phyloP scores from a whole-genome alignment of 2,113 vertebrate genomes.

The Cyprinus carpio region DNA sequence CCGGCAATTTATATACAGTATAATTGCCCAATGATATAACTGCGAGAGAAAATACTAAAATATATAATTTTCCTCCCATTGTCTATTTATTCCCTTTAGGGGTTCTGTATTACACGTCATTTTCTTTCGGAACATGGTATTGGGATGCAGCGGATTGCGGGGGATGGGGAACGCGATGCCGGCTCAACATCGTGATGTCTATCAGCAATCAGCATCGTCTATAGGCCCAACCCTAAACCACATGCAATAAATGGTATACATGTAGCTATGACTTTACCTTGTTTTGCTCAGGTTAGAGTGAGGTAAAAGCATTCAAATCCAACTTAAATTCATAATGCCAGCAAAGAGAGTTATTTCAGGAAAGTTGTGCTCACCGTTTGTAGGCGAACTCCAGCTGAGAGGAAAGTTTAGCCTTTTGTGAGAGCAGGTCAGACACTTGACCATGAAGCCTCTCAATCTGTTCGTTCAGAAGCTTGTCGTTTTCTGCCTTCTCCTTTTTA shows the following conservation, averaged over 20 bases:
- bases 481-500: slow-evolving; percentile 93
- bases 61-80: too few species aligned
- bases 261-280: background rate
- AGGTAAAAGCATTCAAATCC: background rate
- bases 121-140: too few species aligned
- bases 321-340: background rate
- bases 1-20: too few species aligned
- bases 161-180: too few species aligned
- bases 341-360: background rate
- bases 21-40: too few species aligned
- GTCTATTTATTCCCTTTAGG: too few species aligned
- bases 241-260: background rate
- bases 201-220: too few species aligned
- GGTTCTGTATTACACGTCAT: too few species aligned
- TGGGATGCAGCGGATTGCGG: too few species aligned
- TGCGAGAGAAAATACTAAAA: too few species aligned
- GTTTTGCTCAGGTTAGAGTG: background rate
- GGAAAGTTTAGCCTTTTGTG: slow-evolving; percentile 88
- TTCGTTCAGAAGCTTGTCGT: slow-evolving; percentile 88
- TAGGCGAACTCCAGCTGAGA: slow-evolving; percentile 93
- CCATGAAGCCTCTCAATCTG: slow-evolving; percentile 91
- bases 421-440: slow-evolving; percentile 85
- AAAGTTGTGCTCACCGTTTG: slow-evolving; percentile 79
- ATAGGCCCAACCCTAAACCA: too few species aligned
- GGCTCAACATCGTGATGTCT: too few species aligned